phyloP scores from a whole-genome alignment of 1,140 invertebrate species.

The Cotesia typhae region DNA sequence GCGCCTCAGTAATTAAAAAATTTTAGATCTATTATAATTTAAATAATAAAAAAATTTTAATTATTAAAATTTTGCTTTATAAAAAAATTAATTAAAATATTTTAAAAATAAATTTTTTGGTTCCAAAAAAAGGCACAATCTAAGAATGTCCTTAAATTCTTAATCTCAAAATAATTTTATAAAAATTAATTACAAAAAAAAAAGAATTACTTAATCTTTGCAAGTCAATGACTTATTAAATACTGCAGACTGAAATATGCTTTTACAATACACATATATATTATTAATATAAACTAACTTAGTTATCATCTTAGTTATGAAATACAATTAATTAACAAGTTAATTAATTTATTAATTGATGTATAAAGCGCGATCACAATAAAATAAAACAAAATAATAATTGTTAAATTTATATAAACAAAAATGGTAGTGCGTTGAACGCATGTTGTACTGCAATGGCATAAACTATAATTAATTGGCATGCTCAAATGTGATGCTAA shows the following conservation, averaged over 20 bases:
- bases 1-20: no score
- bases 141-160: no score
- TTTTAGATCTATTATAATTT: no score
- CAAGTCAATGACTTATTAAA: conserved; percentile 37
- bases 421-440: conserved; percentile 15
- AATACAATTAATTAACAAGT: conserved; percentile 5
- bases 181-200: conserved; percentile 21
- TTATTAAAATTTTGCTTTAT: no score
- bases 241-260: conserved; percentile 34
- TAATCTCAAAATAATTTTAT: conserved; percentile 1
- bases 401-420: not conserved
- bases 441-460: conserved; percentile 47
- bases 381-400: conserved; percentile 25
- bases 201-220: conserved; percentile 36
- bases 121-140: no score
- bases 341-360: conserved; percentile 18
- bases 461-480: conserved; percentile 38
- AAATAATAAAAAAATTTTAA: no score
- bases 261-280: no score
- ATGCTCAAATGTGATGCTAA: conserved; percentile 12
- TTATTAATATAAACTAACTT: no score
- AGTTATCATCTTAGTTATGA: conserved; percentile 1
- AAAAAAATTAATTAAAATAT: no score
- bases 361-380: conserved; percentile 37
- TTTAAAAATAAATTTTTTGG: no score